Percentiles rank a stretch among this genome's conserved stretches.
These are phyloP conservation scores for Ormyrus nitidulus DNA, from an alignment of 2,888 invertebrate genomes.

Conservation along the genomic window DNA sequence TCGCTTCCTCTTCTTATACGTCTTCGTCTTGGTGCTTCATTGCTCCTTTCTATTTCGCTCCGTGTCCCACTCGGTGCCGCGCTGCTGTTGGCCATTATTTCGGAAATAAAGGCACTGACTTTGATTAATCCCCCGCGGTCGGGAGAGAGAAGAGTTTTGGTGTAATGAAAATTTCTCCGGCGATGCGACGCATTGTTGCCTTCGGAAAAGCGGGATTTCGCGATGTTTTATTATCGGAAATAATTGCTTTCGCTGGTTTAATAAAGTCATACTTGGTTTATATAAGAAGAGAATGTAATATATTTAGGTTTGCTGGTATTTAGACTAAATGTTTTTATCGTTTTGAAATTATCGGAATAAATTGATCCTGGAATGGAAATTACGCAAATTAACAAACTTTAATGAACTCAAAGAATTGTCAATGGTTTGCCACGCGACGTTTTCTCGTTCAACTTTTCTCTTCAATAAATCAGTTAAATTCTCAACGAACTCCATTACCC, in stretches of 20 bases:
- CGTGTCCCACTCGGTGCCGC: not conserved
- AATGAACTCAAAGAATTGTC: too few relatives aligned
- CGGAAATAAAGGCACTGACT: constrained; percentile 42
- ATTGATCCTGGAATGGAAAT: too few relatives aligned
- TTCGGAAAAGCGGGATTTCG: not conserved
- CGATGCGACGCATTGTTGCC: constrained; percentile 18
- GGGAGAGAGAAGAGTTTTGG: constrained; percentile 5
- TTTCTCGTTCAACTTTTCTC: too few relatives aligned
- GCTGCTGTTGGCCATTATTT: constrained; percentile 43
- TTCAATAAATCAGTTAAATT: too few relatives aligned
- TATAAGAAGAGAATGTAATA: too few relatives aligned
- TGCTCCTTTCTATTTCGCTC: constrained; percentile 12
- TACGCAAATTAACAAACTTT: too few relatives aligned
- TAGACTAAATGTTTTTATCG: too few relatives aligned
- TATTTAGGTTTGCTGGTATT: too few relatives aligned
- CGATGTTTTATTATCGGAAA: not conserved
- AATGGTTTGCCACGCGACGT: too few relatives aligned
- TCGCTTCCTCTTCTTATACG: not conserved
- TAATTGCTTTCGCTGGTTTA: not conserved
- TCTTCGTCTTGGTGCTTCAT: constrained; percentile 8
- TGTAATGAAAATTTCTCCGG: constrained; percentile 28
- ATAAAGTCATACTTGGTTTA: too few relatives aligned
- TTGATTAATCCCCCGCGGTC: constrained; percentile 44
- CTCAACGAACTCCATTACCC: too few relatives aligned
- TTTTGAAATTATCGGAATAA: too few relatives aligned